These are phyloP conservation scores for Muschampia plurimacula DNA, from an alignment of 2,888 invertebrate species.

Conservation along the genomic window DNA sequence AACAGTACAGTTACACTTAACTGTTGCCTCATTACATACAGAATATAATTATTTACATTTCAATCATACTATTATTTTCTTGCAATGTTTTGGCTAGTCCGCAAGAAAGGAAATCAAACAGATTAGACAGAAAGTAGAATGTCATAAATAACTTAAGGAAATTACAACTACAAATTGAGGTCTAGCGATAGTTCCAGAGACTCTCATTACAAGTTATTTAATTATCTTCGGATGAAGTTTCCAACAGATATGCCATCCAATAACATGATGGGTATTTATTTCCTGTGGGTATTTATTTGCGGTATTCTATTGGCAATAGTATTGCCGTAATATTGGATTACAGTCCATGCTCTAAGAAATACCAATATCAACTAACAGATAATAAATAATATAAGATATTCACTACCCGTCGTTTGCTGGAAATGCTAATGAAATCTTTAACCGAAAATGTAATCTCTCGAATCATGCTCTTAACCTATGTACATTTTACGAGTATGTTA, in stretches of 20 bases:
- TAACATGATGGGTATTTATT: background rate
- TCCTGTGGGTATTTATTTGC: background rate
- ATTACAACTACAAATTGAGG: background rate
- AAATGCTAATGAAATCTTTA: no score
- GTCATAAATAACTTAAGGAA: no score
- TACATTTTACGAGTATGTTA: no score
- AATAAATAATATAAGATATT: no score
- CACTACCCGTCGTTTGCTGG: no score
- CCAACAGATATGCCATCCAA: background rate
- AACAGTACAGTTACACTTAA: background rate
- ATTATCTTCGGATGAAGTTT: background rate
- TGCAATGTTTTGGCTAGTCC: background rate
- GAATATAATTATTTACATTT: slow-evolving; percentile 1
- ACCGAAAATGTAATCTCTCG: background rate
- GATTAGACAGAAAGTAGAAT: no score
- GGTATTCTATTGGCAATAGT: background rate
- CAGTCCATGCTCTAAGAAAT: background rate
- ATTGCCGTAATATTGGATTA: slow-evolving; percentile 4
- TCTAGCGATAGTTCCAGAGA: background rate
- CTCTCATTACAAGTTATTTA: background rate
- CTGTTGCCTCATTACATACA: background rate
- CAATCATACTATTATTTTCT: background rate
- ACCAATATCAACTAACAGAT: background rate
- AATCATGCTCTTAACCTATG: background rate
- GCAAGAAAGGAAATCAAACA: background rate